Evolutionary conservation across 2,113 vertebrate species (phyloP), one percentile per base, ranked within the genome.

Genomic region (Mohoua ochrocephala): DNA sequence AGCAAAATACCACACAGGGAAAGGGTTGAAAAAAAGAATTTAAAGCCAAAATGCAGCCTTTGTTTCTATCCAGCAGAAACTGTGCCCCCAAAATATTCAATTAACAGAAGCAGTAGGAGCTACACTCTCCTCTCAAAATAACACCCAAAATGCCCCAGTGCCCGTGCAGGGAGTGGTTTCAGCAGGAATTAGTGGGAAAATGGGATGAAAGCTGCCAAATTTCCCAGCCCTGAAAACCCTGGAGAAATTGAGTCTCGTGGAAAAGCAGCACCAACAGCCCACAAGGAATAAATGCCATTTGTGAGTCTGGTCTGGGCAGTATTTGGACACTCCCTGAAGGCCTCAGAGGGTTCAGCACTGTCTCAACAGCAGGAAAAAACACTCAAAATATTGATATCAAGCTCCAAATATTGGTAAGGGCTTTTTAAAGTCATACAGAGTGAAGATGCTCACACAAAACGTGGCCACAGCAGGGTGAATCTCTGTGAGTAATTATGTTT

Each of bases 401-500:
- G 13, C 27, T 9, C 22, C 2, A 85, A 69, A 35, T 49, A 27
- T 4, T 20, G 9, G 6, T 5, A 21, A 35, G 42, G 26, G 3
- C 4, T 42, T 61, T 13, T 41, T 21, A 35, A 57, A 42, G 3
- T 26, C 11, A 41, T 20, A 10, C 45, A 7, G 63, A 1, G 15
- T 11, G 28, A 82, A 56, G 50, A 24, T 50, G 41, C 16, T 78
- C 10, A 10, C 6, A 20, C 7, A 6, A 24, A 67, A 70, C 10
- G 13, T 15, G 53, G 20, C 3, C 27, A 7, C 2, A 15, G 69
- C 19, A 44, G 5, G 3, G 23, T 5, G 22, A 23, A 50, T n/a
- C 23, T 18, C 13, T 41, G 1, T 0, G 1, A 59, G 26, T 3
- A n/a, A 50, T 3, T 7, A 6, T 24, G 4, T 9, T 11, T 33